Base-by-base conservation (phyloP, 2,888 invertebrate species). In the Adelphocoris suturalis region DNA sequence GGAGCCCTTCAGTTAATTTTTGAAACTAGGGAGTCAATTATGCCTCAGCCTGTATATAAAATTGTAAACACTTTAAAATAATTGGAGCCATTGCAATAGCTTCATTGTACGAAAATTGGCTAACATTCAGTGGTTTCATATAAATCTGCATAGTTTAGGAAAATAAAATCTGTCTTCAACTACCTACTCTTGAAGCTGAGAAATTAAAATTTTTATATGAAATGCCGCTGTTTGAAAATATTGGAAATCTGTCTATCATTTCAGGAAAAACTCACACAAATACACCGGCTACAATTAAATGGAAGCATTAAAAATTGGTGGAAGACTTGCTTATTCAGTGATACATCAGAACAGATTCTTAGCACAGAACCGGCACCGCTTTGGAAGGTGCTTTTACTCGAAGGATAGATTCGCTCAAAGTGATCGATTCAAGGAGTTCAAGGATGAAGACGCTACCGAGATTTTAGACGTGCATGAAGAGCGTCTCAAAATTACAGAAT, bases 381-480 rank as follows among this genome's bases (percentile, higher is more conserved):
- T 47, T 1, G 82, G 55, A 14, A 85, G 37, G 16, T 37, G 85
- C 19, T 16, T 55, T 47, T 55, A 47, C 61, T 85, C 86, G 13
- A 78, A 27, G 3, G 88, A 55, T 16, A 68, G 19, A 28, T 23
- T 75, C 2, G 27, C 82, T 48, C 27, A 28, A 9, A 28, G 4
- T n/a, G 81, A 37, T 46, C 90, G 90, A 37, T 97, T 96, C 93
- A 95, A 96, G 94, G 93, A 96, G 91, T 97, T 97, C 93, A 94
- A 95, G 27, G 97, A 97, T 92, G 94, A 95, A 91, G 96, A 97
- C 93, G 94, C 96, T 0, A 93, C 94, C 16, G 93, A 96, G 91
- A 96, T 97, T 92, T 95, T 96, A 91, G 96, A 97, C 93, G 95
- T 97, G 27, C 95, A 95, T 87, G 97, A 97, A 92, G 96, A 96